Percentiles rank a stretch among this genome's conserved stretches.
Conservation (phyloP, 2,888 invertebrate genomes). For the Eristalinus sepulchralis region DNA sequence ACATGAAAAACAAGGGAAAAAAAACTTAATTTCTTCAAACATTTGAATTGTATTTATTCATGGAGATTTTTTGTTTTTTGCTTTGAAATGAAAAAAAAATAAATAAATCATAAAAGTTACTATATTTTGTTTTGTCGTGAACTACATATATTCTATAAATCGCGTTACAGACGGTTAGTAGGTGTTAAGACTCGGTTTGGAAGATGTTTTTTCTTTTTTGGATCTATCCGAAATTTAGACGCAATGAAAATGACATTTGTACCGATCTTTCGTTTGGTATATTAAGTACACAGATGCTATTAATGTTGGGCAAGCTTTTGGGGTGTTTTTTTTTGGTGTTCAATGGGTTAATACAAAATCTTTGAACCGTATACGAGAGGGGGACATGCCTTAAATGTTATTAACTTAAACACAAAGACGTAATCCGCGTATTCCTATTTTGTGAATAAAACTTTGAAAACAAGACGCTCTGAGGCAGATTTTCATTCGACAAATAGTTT, state of each 20-base stretch:
- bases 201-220: neutral
- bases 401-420: no score
- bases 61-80: neutral
- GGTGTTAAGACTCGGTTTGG: neutral
- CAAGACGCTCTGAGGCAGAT: no score
- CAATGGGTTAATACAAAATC: no score
- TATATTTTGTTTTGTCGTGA: slow-evolving; percentile 17
- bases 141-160: neutral
- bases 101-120: neutral
- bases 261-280: no score
- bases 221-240: neutral
- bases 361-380: no score
- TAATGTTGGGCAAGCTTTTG: no score
- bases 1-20: slow-evolving; percentile 24
- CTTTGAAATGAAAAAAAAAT: neutral
- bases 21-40: neutral
- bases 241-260: neutral
- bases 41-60: neutral
- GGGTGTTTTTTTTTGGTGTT: no score
- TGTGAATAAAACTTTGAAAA: no score
- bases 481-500: no score
- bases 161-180: neutral
- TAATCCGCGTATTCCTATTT: no score
- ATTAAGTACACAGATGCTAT: no score
- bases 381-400: no score